Percentiles rank a stretch among this genome's conserved stretches.
Evolutionary conservation across 1,140 invertebrate genomes (phyloP).

Genomic region (Halesus radiatus): DNA sequence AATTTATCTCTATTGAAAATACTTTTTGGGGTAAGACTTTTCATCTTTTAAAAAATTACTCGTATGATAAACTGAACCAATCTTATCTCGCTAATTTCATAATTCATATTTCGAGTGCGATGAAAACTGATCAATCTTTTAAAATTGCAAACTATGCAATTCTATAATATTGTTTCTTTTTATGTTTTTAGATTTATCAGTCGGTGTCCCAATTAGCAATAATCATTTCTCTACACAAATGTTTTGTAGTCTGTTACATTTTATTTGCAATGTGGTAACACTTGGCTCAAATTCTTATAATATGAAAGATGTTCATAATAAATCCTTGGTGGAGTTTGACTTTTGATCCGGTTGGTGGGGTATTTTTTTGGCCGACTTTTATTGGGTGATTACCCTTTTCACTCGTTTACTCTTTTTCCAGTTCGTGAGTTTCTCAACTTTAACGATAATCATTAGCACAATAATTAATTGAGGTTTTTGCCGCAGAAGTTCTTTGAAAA

Average conservation of each 20-base stretch:
- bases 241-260: background rate
- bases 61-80: too few species aligned
- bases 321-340: constrained; percentile 12
- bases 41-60: too few species aligned
- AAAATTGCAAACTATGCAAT: background rate
- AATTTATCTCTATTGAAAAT: too few species aligned
- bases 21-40: too few species aligned
- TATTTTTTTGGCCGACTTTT: constrained; percentile 5
- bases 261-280: background rate
- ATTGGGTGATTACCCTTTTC: constrained; percentile 8
- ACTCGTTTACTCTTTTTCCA: too few species aligned
- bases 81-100: background rate
- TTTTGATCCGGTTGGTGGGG: constrained; percentile 3
- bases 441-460: too few species aligned
- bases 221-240: background rate
- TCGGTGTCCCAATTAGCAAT: background rate
- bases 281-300: background rate
- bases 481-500: too few species aligned
- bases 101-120: background rate
- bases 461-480: too few species aligned
- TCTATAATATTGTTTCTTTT: background rate
- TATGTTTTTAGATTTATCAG: background rate
- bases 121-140: background rate
- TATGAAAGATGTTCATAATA: constrained; percentile 12
- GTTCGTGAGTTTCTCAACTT: too few species aligned